Base-by-base conservation (phyloP, 92 coral and sea anemone genomes). In the Paragorgia papillata region DNA sequence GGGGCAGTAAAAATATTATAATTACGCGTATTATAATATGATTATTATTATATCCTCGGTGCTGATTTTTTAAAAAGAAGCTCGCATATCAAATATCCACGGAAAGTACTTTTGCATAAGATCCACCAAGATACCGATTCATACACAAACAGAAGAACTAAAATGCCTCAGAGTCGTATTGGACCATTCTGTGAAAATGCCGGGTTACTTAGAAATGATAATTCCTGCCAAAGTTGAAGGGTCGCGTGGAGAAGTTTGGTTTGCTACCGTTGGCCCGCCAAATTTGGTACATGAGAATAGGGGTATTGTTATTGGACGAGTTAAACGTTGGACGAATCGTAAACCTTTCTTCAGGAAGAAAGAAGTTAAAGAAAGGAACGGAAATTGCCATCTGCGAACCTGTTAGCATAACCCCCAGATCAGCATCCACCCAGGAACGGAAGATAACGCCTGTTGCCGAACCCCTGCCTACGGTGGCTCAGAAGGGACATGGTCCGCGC, bases 31-130 rank as follows among this genome's bases (percentile, higher is more conserved):
- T n/a, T n/a, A n/a, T n/a, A n/a, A n/a, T n/a, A n/a, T n/a, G n/a
- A n/a, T n/a, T n/a, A n/a, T n/a, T n/a, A n/a, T n/a, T n/a, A n/a
- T n/a, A n/a, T 80, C 24, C 57, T 80, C 27, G 69, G 79, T 21
- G 73, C 62, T 17, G 84, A 80, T 67, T 80, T 68, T 48, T 29
- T 80, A 68, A 71, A 48, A 30, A 50, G n/a, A 32, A 60, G 56
- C 35, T 28, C 68, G 84, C 40, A 58, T 20, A 41, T 80, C 57
- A 43, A 27, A 25, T 67, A 43, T 19, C 44, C 73, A 1, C 64
- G 35, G 53, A 66, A 44, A 27, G 25, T 15, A 28, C 73, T n/a
- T 65, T 18, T 48, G 68, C 21, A 57, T 67, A 29, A 57, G 41
- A 0, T 51, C 39, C 6, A 62, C 56, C 7, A 48, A 61, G 30